A percentile compares a stretch with the other conserved stretches of the same genome.
Conservation (phyloP, 2,888 invertebrate species). For the Chloromyia formosa region DNA sequence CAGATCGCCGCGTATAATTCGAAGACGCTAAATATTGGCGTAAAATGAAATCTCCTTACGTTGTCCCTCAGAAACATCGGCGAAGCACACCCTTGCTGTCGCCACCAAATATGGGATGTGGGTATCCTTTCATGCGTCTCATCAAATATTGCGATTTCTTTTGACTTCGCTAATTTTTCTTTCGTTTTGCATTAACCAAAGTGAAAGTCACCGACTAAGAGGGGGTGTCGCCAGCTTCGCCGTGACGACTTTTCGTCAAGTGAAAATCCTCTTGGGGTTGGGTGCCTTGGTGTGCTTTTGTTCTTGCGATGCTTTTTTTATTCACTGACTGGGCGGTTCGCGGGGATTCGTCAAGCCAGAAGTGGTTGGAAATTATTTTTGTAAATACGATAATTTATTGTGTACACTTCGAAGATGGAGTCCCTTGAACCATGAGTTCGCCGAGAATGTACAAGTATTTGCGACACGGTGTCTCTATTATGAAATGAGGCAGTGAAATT, state of each 20-base stretch:
- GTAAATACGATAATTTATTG: slow-evolving; percentile 42
- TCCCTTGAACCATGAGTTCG: neutral
- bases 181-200: slow-evolving; percentile 1
- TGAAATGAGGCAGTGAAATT: slow-evolving; percentile 10
- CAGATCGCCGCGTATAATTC: neutral
- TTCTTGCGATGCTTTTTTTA: neutral
- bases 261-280: neutral
- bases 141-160: slow-evolving; percentile 14
- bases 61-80: neutral
- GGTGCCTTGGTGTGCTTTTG: neutral
- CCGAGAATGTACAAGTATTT: too few species aligned
- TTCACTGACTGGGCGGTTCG: too few species aligned
- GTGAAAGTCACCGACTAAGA: neutral
- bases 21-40: neutral
- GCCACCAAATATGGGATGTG: neutral
- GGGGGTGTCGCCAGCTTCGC: neutral
- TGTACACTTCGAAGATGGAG: slow-evolving; percentile 31
- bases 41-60: neutral
- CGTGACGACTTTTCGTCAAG: neutral
- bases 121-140: slow-evolving; percentile 18
- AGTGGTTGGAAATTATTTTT: slow-evolving; percentile 40
- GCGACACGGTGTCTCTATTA: slow-evolving; percentile 15
- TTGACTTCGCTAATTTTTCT: neutral
- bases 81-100: neutral
- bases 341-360: slow-evolving; percentile 1